A percentile compares a stretch with the other conserved stretches of the same genome.
These are phyloP conservation scores for Thysanoteuthis rhombus DNA, from an alignment of 2,888 invertebrate species.

Conservation along the genomic window DNA sequence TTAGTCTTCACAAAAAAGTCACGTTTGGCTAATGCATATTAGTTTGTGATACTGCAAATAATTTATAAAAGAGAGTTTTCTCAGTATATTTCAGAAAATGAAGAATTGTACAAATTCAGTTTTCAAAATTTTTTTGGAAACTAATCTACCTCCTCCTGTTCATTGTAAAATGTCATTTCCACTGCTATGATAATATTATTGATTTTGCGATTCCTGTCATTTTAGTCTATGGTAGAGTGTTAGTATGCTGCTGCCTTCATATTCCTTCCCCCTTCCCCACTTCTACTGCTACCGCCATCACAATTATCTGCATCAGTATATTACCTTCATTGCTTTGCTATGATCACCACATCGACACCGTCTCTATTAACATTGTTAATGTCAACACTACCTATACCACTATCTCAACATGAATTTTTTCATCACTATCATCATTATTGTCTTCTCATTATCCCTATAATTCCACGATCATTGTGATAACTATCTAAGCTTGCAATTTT, in stretches of 20 bases:
- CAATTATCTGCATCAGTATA: background rate
- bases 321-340: background rate
- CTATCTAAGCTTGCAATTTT: too few species aligned
- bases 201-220: background rate
- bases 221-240: background rate
- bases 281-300: background rate
- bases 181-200: slow-evolving; percentile 12
- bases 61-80: background rate
- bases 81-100: background rate
- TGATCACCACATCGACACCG: background rate
- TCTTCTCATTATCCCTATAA: background rate
- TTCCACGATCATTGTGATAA: too few species aligned
- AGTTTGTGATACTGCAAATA: background rate
- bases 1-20: background rate
- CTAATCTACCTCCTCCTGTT: slow-evolving; percentile 12
- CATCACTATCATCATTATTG: background rate
- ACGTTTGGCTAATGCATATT: background rate
- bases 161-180: background rate
- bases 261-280: background rate
- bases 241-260: background rate
- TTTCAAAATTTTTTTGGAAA: background rate
- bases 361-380: background rate
- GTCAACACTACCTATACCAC: background rate
- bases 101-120: background rate
- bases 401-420: too few species aligned